These are phyloP conservation scores for Melanerpes formicivorus DNA, from an alignment of 2,113 vertebrate species.

Conservation along the genomic window DNA sequence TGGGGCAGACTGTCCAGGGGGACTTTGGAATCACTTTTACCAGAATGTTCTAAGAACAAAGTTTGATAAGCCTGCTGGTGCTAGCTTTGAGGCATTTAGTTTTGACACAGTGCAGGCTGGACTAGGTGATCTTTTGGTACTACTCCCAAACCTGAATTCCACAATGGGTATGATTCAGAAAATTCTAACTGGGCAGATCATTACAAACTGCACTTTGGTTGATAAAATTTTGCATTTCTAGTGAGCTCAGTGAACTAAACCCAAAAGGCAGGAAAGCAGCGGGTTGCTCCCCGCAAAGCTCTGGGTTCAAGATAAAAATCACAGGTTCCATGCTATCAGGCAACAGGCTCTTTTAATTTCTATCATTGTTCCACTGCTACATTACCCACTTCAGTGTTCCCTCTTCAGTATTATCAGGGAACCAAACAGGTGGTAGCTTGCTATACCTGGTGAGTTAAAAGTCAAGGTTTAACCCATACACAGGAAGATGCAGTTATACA, in stretches of 20 bases:
- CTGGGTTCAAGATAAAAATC: neutral
- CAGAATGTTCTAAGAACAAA: neutral
- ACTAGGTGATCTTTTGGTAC: neutral
- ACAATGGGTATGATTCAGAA: neutral
- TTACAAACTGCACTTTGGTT: neutral
- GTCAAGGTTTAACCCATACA: neutral
- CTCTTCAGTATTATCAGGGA: neutral
- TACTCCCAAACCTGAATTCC: neutral
- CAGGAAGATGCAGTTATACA: neutral
- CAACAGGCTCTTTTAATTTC: neutral
- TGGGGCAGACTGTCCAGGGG: neutral
- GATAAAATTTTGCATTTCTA: neutral
- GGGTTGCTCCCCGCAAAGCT: neutral
- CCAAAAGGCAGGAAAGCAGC: neutral
- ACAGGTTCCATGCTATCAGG: fast-evolving
- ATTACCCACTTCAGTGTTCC: neutral
- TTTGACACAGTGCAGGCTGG: neutral
- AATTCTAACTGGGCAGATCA: neutral
- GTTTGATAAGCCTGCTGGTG: neutral
- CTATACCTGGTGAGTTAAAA: neutral
- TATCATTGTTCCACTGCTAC: neutral
- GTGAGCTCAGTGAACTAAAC: neutral
- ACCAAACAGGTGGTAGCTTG: neutral
- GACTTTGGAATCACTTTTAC: neutral
- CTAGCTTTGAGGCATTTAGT: neutral